These are phyloP conservation scores for Uropsilus gracilis DNA, from an alignment of 2,113 vertebrate genomes.

Conservation along the genomic window DNA sequence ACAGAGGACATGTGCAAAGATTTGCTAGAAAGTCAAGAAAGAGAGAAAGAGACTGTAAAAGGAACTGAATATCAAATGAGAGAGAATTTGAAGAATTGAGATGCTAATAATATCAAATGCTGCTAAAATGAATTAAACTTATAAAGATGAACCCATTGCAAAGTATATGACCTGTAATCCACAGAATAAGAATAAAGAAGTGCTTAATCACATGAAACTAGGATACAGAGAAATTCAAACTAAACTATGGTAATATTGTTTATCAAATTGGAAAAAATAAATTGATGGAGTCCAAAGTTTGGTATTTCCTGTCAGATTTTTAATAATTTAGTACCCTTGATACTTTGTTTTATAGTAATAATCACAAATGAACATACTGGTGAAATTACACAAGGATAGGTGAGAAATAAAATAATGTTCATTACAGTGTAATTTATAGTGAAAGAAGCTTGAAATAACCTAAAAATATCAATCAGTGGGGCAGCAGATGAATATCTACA, in stretches of 20 bases:
- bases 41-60: not conserved
- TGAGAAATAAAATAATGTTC: not conserved
- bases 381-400: not conserved
- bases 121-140: not conserved
- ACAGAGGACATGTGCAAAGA: not conserved
- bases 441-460: not conserved
- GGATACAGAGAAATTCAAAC: not conserved
- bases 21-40: not conserved
- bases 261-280: not conserved
- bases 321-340: not conserved
- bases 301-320: not conserved
- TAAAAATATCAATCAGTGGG: not conserved
- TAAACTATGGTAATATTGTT: not conserved
- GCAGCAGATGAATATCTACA: not conserved
- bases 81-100: not conserved
- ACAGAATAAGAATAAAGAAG: not conserved
- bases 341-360: not conserved
- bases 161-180: not conserved
- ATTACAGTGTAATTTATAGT: not conserved
- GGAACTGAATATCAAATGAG: not conserved
- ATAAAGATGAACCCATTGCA: not conserved
- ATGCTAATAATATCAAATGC: not conserved
- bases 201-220: not conserved
- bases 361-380: not conserved
- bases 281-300: not conserved